Base-by-base conservation (phyloP, 2,113 vertebrate species). In the Gambusia affinis region DNA sequence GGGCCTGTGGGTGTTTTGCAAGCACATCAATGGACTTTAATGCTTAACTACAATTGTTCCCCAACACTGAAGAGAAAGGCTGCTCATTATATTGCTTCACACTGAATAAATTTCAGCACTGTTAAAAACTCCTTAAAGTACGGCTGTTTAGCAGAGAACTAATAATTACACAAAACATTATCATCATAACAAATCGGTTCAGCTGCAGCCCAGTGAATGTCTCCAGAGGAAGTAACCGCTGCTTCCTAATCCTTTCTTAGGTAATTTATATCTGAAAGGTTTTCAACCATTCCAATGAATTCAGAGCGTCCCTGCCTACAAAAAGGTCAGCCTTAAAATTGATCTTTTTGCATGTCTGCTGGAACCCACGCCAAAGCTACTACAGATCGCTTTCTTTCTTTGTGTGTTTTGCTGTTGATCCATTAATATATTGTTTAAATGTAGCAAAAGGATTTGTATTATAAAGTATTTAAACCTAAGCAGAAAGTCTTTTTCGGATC, bases 311-410 rank as follows among this genome's bases (percentile, higher is more conserved):
- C 54, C 72, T 63, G 75, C 76, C 39, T 29, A 61, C 74, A 31
- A 87, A 57, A 86, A 89, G 85, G 88, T 89, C 82, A 81, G 54
- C 54, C 62, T 83, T 70, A 73, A 85, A 86, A 74, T 72, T 68
- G 24, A 37, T 85, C 33, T 73, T 33, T 35, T 61, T 47, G 61
- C 17, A 27, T 30, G 73, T 73, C 73, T 75, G 76, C 67, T 17
- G 77, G 83, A 75, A 86, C 79, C 76, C 63, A 57, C 67, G 39
- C 66, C 60, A n/a, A 60, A 17, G 51, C 65, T 70, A 54, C 79
- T 84, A 84, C 78, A 86, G 78, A 72, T 51, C 30, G 22, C 33
- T 0, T 4, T 0, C 33, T 17, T 60, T 66, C 67, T 61, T 31
- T 51, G 12, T 74, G 61, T 51, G 42, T 69, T 72, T 54, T 69